These are phyloP conservation scores for Barypeithes pellucidus DNA, from an alignment of 2,888 invertebrate genomes.

Conservation along the genomic window DNA sequence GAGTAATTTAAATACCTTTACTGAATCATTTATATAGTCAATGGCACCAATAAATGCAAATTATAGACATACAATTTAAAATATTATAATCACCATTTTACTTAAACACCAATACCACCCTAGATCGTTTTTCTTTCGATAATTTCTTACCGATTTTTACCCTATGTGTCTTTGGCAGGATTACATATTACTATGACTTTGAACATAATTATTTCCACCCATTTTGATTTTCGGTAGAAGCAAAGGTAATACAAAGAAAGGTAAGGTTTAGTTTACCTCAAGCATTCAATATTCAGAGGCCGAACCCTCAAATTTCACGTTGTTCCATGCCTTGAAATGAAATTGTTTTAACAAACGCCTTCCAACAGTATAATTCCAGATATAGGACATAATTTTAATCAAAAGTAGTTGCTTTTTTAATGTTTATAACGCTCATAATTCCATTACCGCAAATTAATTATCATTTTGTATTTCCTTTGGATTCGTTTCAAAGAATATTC, in stretches of 20 bases:
- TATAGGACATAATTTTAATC: background rate
- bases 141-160: too few species aligned
- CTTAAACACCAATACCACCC: too few species aligned
- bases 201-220: background rate
- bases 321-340: constrained; percentile 3
- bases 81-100: too few species aligned
- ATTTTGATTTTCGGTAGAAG: constrained; percentile 8
- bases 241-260: constrained; percentile 8
- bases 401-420: background rate
- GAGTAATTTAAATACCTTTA: background rate
- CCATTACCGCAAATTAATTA: too few species aligned
- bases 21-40: too few species aligned
- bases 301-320: background rate
- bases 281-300: constrained; percentile 11
- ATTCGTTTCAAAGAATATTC: too few species aligned
- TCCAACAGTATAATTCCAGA: background rate
- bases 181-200: background rate
- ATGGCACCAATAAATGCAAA: too few species aligned
- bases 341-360: background rate
- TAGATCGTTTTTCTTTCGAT: too few species aligned
- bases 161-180: background rate
- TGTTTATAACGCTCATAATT: too few species aligned
- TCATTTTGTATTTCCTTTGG: too few species aligned
- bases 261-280: constrained; percentile 3
- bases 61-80: too few species aligned